Conservation (phyloP, 2,888 invertebrate genomes). For the Campopleginae sp. region DNA sequence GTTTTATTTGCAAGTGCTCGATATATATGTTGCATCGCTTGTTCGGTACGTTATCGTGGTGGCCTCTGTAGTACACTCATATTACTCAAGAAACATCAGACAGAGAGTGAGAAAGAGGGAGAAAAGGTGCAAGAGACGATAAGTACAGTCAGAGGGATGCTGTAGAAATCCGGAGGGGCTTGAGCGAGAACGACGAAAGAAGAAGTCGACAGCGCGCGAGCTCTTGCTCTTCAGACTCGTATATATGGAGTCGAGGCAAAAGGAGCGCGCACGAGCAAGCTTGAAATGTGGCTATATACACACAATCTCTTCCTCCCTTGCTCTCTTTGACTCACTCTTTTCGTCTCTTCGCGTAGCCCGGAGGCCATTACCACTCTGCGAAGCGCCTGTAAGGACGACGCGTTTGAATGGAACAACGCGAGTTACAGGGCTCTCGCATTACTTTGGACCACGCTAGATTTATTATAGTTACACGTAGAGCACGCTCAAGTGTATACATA, state of each 20-base stretch:
- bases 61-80: constrained; percentile 32
- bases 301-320: constrained; percentile 60
- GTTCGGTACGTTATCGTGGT: constrained; percentile 9
- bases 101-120: constrained; percentile 38
- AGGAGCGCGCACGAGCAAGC: constrained; percentile 70
- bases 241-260: constrained; percentile 49
- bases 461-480: constrained; percentile 73
- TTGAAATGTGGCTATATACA: constrained; percentile 76
- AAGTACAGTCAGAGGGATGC: constrained; percentile 42
- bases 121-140: constrained; percentile 28
- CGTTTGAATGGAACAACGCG: constrained; percentile 77
- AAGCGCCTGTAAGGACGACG: constrained; percentile 74
- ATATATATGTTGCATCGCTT: background rate
- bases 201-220: constrained; percentile 59
- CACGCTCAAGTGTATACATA: constrained; percentile 25
- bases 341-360: constrained; percentile 61
- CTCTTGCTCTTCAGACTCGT: constrained; percentile 53
- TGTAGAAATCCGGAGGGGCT: constrained; percentile 61
- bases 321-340: constrained; percentile 3
- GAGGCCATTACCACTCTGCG: constrained; percentile 77
- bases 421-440: constrained; percentile 76
- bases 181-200: constrained; percentile 63
- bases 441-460: constrained; percentile 76
- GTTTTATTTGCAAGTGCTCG: background rate
- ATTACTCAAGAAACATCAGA: constrained; percentile 41